Base-by-base conservation (phyloP, 2,797 vertebrate genomes). In the Enteromius radiatus region DNA sequence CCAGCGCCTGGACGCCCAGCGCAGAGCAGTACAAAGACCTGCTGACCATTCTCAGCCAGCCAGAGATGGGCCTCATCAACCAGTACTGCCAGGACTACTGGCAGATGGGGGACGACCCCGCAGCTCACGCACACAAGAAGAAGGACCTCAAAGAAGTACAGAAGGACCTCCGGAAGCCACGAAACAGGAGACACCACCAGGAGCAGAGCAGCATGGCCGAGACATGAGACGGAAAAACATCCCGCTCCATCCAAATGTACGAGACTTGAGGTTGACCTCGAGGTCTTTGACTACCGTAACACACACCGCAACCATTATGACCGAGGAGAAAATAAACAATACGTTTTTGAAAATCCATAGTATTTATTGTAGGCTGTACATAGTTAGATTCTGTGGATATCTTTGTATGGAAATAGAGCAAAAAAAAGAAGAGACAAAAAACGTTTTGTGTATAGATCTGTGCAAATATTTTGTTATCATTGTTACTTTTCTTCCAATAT, bases 1-100 rank as follows among this genome's bases (percentile, higher is more conserved):
- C 95, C 91, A 95, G 95, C 45, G 93, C 96, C 21, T 96, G 96
- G 78, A 96, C 97, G 26, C 96, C 94, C 31, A 95, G 92, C 19
- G 92, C 93, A 0, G 93, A 94, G 56, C 95, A 96, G 87, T 98
- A 99, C 89, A 98, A 99, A 88, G 98, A 99, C 92, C 94, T 99
- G 89, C 95, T 99, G 76, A 97, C 97, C 93, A 96, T 99, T 89
- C 95, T 99, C 85, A 97, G 95, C 92, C 98, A 98, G 88, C 97
- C 97, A 0, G 97, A 99, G 95, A 97, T 98, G 97, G 96, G 97
- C 91, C 96, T 99, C 87, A 97, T 99, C 93, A 98, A 99, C 94
- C 98, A 99, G 92, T 99, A 99, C 94, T 99, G 97, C 93, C 97
- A 98, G 93, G 97, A 97, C 86, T 99, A 98, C 94, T 98, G 98